phyloP scores from a whole-genome alignment of 2,113 vertebrate species.

The Cavia aperea region DNA sequence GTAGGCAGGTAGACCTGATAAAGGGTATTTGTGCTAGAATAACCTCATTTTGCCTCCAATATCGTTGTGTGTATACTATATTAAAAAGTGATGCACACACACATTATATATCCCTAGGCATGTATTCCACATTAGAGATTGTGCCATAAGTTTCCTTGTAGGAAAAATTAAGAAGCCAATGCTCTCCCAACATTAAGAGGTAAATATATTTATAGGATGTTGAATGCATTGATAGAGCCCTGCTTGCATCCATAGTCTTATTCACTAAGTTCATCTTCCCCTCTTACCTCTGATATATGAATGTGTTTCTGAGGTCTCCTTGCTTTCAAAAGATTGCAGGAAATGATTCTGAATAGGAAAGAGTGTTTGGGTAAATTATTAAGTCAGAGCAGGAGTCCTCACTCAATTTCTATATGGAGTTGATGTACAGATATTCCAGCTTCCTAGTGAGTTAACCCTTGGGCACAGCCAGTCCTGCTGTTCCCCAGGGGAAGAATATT shows the following conservation, averaged over 20 bases:
- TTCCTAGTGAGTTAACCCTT: background rate
- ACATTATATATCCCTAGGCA: too few species aligned
- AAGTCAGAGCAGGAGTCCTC: background rate
- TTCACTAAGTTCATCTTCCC: fast-evolving
- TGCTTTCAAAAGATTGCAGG: background rate
- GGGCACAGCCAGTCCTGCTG: background rate
- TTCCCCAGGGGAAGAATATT: background rate
- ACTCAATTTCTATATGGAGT: background rate
- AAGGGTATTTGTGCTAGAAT: too few species aligned
- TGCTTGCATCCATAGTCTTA: background rate
- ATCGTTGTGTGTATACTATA: fast-evolving
- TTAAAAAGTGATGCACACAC: background rate
- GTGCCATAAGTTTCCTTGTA: background rate
- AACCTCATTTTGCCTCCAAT: background rate
- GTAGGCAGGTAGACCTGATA: fast-evolving
- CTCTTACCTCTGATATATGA: background rate
- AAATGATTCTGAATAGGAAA: background rate
- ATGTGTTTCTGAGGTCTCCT: background rate
- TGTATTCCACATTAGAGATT: background rate
- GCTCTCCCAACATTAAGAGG: background rate
- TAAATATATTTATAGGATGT: fast-evolving
- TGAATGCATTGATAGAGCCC: fast-evolving
- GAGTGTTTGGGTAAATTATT: background rate
- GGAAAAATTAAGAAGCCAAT: background rate
- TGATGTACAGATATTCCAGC: background rate